Evolutionary conservation across 2,797 vertebrate species (phyloP), one percentile per base, ranked within the genome.

Genomic region (Enteromius mattozi): DNA sequence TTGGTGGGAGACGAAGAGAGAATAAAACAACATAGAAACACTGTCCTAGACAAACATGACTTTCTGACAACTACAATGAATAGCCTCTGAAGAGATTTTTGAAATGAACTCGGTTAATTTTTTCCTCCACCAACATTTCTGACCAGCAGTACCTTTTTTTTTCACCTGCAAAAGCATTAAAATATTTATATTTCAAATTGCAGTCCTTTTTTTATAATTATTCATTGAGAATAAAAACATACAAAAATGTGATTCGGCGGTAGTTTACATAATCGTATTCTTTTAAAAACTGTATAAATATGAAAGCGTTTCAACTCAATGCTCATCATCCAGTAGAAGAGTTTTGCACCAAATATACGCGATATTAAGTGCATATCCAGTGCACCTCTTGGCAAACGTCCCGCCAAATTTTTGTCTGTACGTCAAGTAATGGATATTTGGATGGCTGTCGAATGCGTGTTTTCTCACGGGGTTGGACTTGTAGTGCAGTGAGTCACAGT

Each of bases 181-280:
- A 70, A 42, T 82, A 65, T 80, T 49, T 35, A 61, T 68, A 81
- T 80, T 75, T n/a, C 81, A 81, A 83, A 85, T 74, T 16, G 27
- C 78, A 30, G 40, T 79, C 49, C 16, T 86, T 61, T 86, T 61
- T 83, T 81, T 27, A 79, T 59, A 76, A 74, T 33, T 45, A 84
- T 59, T 47, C 74, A 51, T 59, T 47, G 49, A 85, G 35, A 70
- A 78, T 85, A 89, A 87, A 87, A 74, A 81, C 84, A 76, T 81
- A 83, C 65, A 87, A 85, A 63, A 86, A 81, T 24, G 49, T 21
- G 10, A 37, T 80, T 81, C 82, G 70, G 70, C 78, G n/a, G 69
- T 82, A 84, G 82, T 85, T 68, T 47, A 82, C 82, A 76, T 59
- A 45, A 37, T 63, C 16, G 59, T 70, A 33, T 72, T 74, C 54